Conservation (phyloP, 2,888 invertebrate species). For the Andrena flavipes region DNA sequence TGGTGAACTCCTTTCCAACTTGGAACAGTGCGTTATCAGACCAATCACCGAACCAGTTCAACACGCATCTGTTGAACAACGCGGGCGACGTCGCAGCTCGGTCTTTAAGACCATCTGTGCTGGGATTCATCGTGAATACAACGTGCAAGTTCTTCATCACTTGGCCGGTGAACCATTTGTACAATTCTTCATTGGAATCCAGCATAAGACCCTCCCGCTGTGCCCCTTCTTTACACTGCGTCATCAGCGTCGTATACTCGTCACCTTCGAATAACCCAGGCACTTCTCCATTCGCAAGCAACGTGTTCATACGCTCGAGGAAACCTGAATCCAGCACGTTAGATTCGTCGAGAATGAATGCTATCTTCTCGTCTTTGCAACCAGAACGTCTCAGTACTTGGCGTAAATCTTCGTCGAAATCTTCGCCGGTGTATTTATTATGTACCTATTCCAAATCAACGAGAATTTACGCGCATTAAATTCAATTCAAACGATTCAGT, state of each 20-base stretch:
- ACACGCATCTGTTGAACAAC: slow-evolving; percentile 98
- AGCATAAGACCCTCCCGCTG: slow-evolving; percentile 99
- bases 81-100: slow-evolving; percentile 99
- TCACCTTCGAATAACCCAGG: slow-evolving; percentile 98
- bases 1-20: slow-evolving; percentile 98
- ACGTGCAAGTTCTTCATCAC: slow-evolving; percentile 99
- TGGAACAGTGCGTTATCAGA: slow-evolving; percentile 97
- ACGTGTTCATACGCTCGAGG: slow-evolving; percentile 99
- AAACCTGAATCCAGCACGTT: slow-evolving; percentile 99
- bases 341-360: slow-evolving; percentile 99
- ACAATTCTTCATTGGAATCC: slow-evolving; percentile 98
- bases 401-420: slow-evolving; percentile 99
- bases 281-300: slow-evolving; percentile 99
- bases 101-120: slow-evolving; percentile 98
- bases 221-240: slow-evolving; percentile 99
- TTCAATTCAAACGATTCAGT: neutral
- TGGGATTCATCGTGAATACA: slow-evolving; percentile 99
- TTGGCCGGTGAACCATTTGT: slow-evolving; percentile 99
- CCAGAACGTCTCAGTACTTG: slow-evolving; percentile 94
- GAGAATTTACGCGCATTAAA: neutral
- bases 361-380: slow-evolving; percentile 98
- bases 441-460: slow-evolving; percentile 89
- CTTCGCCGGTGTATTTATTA: slow-evolving; percentile 99
- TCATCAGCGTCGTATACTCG: slow-evolving; percentile 99
- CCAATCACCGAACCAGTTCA: slow-evolving; percentile 99